Base-by-base conservation (phyloP, 2,797 vertebrate species). In the Nannoperca obscura region DNA sequence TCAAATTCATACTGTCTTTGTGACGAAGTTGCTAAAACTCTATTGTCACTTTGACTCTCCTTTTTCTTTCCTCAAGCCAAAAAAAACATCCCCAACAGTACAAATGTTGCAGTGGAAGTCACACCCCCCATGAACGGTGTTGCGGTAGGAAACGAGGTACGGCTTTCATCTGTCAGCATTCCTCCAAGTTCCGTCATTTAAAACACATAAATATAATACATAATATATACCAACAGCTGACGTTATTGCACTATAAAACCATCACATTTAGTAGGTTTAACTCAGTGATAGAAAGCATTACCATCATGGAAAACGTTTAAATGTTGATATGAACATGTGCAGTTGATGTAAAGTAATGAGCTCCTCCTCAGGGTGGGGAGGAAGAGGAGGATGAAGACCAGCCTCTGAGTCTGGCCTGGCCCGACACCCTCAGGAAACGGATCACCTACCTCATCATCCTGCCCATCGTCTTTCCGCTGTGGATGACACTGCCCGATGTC, bases 351-450 rank as follows among this genome's bases (percentile, higher is more conserved):
- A 53, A 4, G 5, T 63, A 11, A 70, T 53, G 9, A 49, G 30
- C 55, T 72, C 15, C 19, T 59, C 27, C 19, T 77, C 75, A 95
- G 91, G 84, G 19, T 27, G 76, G 54, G 40, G 92, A 95, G 0
- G 95, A 96, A 3, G 94, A 96, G 24, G 95, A 96, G 1, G 94
- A 94, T 76, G 96, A 96, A 50, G 97, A 97, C 71, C 96, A 97
- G 92, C 98, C 98, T 74, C 95, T 99, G 80, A 99, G 96, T 90
- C 87, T 99, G 85, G 94, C 95, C 63, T 99, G 98, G 98, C 98
- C 98, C 0, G 89, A 97, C 27, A 96, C 96, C 0, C n/a, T 19
- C 60, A 96, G 96, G 83, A 99, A 99, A 85, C 96, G 83, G 62
- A 7, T 95, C 81, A 98, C 95, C 0, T 99, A 98, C 85, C 95